Conservation (phyloP, 2,797 vertebrate genomes). For the Mus spretus region DNA sequence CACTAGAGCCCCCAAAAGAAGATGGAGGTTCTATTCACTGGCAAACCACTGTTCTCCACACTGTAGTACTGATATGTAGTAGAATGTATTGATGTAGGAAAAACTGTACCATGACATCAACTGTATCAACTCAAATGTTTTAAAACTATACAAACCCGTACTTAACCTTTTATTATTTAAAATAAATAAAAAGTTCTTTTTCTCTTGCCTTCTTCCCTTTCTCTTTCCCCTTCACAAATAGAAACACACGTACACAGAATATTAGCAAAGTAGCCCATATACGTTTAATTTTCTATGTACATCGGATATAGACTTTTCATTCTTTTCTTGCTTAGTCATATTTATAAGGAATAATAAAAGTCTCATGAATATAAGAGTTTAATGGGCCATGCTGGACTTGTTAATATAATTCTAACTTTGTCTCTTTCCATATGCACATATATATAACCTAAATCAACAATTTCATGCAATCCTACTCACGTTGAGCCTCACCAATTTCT, state of each 20-base stretch:
- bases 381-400: not conserved
- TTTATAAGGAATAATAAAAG: constrained; percentile 51
- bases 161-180: not conserved
- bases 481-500: not conserved
- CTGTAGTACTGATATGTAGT: not conserved
- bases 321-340: not conserved
- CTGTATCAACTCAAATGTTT: not conserved
- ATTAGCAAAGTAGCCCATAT: not conserved
- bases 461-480: not conserved
- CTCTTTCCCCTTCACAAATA: not conserved
- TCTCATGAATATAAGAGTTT: not conserved
- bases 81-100: not conserved
- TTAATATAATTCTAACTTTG: not conserved
- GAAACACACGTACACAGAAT: not conserved
- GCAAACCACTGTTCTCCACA: not conserved
- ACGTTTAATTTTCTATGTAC: not conserved
- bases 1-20: not conserved
- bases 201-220: not conserved
- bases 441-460: not conserved
- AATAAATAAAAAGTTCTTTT: not conserved
- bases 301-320: not conserved
- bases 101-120: not conserved
- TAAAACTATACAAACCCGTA: not conserved
- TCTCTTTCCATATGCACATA: not conserved
- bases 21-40: not conserved